Base-by-base conservation (phyloP, 2,797 vertebrate genomes). In the Tinamus major region DNA sequence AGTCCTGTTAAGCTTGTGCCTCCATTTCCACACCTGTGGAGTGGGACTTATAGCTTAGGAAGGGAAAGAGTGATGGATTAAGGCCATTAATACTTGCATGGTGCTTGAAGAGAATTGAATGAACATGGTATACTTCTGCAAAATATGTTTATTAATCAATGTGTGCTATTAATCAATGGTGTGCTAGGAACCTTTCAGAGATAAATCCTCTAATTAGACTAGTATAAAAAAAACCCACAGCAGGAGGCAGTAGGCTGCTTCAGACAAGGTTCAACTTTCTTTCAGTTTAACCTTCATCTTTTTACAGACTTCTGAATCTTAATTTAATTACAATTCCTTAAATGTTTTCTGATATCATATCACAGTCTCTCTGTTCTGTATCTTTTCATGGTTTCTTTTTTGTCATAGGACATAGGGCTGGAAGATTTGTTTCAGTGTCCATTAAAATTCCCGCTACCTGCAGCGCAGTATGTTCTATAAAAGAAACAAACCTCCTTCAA, bases 371-470 rank as follows among this genome's bases (percentile, higher is more conserved):
- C 71, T 87, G 77, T 80, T 93, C 75, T 83, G 3, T 56, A 55
- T 77, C 89, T 79, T 89, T 91, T 90, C 55, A 68, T 63, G 72
- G 16, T n/a, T 42, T 72, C 86, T 90, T 91, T 91, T 82, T 77
- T 95, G 77, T 91, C 17, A 3, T 41, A 77, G 88, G 84, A 78
- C 51, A 61, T 79, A 87, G 41, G 76, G 83, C 75, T 63, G 68
- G 84, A 81, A 83, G 23, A 16, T 67, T 85, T 92, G 67, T 89
- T 15, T 64, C 85, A 55, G 61, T 41, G 59, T 77, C 91, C 89
- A 92, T 89, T 92, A 90, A 94, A 95, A 93, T 93, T 95, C 90
- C 69, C 87, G 89, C 90, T 95, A 79, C 69, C 89, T 94, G 87
- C 91, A 92, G 79, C 86, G 90, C 80, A 90, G 61, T 39, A 26